Conservation (phyloP, 2,888 invertebrate genomes). For the Parnassius mnemosyne region DNA sequence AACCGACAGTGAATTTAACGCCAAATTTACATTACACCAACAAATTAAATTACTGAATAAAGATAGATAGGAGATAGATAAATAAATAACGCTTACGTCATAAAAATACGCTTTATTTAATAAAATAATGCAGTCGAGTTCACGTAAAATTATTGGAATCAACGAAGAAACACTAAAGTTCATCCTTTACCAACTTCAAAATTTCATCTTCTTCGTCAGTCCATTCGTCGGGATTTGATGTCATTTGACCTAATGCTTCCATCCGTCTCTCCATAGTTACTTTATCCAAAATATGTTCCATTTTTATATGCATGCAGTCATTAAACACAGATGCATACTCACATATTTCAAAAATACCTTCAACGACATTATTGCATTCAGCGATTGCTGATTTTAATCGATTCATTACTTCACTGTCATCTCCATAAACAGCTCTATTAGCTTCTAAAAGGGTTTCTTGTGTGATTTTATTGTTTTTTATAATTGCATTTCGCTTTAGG, state of each 20-base stretch:
- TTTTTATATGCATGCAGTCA: slow-evolving; percentile 74
- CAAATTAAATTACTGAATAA: no score
- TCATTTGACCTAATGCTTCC: slow-evolving; percentile 68
- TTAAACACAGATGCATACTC: slow-evolving; percentile 71
- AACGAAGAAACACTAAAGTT: slow-evolving; percentile 42
- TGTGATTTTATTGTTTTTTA: slow-evolving; percentile 60
- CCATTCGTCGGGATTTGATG: slow-evolving; percentile 60
- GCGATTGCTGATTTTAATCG: slow-evolving; percentile 53
- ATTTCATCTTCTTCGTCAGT: slow-evolving; percentile 63
- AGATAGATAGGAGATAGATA: no score
- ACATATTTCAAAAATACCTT: slow-evolving; percentile 66
- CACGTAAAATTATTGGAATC: neutral
- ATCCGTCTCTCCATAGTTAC: slow-evolving; percentile 67
- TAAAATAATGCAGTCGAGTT: neutral
- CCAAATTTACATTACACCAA: no score
- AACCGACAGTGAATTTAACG: no score
- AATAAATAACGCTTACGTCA: no score
- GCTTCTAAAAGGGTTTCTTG: slow-evolving; percentile 52
- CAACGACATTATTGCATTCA: slow-evolving; percentile 53
- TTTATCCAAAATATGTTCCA: slow-evolving; percentile 71
- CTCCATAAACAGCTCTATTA: slow-evolving; percentile 59
- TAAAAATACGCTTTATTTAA: no score
- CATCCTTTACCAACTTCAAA: slow-evolving; percentile 62
- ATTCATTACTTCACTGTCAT: slow-evolving; percentile 62
- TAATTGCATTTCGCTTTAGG: slow-evolving; percentile 61